Evolutionary conservation across 2,113 vertebrate genomes (phyloP).

Genomic region (Pseudolaguvia tuberculata): DNA sequence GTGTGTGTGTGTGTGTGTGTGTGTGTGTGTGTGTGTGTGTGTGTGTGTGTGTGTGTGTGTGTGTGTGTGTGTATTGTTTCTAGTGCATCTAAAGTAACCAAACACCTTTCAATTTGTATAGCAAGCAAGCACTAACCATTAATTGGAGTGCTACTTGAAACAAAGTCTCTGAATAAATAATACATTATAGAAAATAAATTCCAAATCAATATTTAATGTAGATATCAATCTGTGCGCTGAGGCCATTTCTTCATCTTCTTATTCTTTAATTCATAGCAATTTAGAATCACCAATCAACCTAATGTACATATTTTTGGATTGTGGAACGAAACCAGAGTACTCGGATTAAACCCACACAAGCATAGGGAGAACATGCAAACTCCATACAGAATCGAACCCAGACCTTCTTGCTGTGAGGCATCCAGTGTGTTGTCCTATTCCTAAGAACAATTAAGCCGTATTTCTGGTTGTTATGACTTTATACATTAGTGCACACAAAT

Average conservation of each 20-base stretch:
- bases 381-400: no score
- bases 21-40: neutral
- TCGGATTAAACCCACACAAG: no score
- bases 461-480: no score
- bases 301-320: no score
- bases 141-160: conserved; percentile 13
- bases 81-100: conserved; percentile 14
- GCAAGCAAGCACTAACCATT: neutral
- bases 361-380: no score
- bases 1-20: no score
- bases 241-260: neutral
- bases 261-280: no score
- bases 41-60: conserved; percentile 15
- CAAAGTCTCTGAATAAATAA: conserved; percentile 7
- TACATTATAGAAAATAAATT: neutral
- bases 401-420: no score
- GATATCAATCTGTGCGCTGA: neutral
- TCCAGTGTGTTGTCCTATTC: no score
- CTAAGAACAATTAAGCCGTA: no score
- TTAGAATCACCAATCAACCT: no score
- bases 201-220: conserved; percentile 29
- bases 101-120: conserved; percentile 21
- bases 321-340: no score
- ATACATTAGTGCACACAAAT: neutral
- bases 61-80: neutral